Evolutionary conservation across 2,113 vertebrate genomes (phyloP), one percentile per base, ranked within the genome.

Genomic region (Bufo gargarizans): DNA sequence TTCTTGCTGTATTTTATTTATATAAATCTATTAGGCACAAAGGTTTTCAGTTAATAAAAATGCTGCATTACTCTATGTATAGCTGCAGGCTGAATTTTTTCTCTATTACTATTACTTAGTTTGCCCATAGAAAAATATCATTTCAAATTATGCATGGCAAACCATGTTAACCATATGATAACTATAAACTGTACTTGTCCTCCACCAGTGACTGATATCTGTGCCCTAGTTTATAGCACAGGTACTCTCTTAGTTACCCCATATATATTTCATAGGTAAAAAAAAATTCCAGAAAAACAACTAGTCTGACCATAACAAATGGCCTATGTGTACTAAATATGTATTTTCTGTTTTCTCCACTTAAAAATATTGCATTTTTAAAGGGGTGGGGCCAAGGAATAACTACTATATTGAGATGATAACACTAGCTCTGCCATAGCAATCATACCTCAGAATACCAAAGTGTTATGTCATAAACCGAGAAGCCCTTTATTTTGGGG

Each of bases 311-410:
- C 10, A n/a, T 13, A 5, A 1, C n/a, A 45, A 82, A 65, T 49
- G 2, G 1, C 19, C 9, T 78, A 49, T 19, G 3, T 45, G 20
- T 49, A 63, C n/a, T 49, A 59, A 14, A 3, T 49, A 65, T 49
- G 12, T 33, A 33, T 33, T 33, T 33, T 33, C 33, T 33, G 0
- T 33, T 33, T 33, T 33, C 33, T 33, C 33, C 33, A 33, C 33
- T 33, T 33, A 33, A 1, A 65, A 19, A 82, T 65, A 65, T 63
- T 6, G 43, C 22, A 61, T 19, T 16, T 0, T 49, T 11, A 33
- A 67, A 67, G 61, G 63, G 82, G 82, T 55, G 82, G 82, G n/a
- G 82, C 49, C 63, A 69, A 55, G 6, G 19, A 69, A 84, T 65
- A 12, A 22, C n/a, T 9, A 8, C 11, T 10, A 82, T 17, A 50